phyloP scores from a whole-genome alignment of 2,888 invertebrate species.

The Malthinus seriepunctatus region DNA sequence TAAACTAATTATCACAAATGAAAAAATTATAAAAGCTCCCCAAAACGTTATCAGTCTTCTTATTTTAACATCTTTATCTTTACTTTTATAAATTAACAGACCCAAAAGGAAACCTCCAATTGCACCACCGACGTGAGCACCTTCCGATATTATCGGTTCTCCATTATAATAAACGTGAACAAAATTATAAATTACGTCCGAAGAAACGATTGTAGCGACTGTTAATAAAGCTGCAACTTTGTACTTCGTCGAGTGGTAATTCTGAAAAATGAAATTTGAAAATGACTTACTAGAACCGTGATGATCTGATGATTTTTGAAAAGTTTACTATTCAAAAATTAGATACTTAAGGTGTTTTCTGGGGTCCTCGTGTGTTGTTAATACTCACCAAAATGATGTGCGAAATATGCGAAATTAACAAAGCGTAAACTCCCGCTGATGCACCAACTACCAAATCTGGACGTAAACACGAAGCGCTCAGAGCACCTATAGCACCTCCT shows the following conservation, averaged over 20 bases:
- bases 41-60: conserved; percentile 35
- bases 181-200: conserved; percentile 65
- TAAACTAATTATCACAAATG: conserved; percentile 32
- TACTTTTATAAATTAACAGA: conserved; percentile 60
- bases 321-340: too few species aligned
- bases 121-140: conserved; percentile 73
- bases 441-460: conserved; percentile 84
- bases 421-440: conserved; percentile 88
- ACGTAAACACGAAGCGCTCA: conserved; percentile 76
- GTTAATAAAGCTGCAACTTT: conserved; percentile 61
- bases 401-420: conserved; percentile 84
- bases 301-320: too few species aligned
- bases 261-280: conserved; percentile 50
- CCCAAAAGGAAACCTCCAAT: conserved; percentile 67
- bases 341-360: too few species aligned
- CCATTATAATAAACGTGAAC: conserved; percentile 54
- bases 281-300: too few species aligned
- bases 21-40: conserved; percentile 34
- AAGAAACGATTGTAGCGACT: conserved; percentile 65
- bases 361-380: background rate
- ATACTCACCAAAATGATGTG: conserved; percentile 74
- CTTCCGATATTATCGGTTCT: conserved; percentile 66
- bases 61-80: conserved; percentile 35
- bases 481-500: conserved; percentile 76
- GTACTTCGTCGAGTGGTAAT: conserved; percentile 53